phyloP scores from a whole-genome alignment of 2,888 invertebrate genomes.

The Eristalis tenax region DNA sequence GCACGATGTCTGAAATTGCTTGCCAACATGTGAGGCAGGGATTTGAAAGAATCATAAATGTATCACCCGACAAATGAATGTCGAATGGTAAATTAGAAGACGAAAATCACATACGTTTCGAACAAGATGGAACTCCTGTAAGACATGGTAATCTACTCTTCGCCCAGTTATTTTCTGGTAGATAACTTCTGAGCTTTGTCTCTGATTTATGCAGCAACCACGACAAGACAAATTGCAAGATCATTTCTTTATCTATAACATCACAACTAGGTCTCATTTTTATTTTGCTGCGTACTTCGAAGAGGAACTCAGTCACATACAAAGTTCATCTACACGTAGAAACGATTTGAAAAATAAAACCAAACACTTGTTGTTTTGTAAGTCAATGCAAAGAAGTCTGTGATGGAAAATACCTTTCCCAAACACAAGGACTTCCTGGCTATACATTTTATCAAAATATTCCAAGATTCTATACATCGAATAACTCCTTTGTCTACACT shows the following conservation, averaged over 20 bases:
- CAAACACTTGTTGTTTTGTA: neutral
- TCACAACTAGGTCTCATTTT: too few species aligned
- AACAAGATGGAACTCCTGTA: too few species aligned
- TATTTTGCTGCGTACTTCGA: too few species aligned
- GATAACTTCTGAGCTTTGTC: too few species aligned
- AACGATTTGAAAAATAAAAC: neutral
- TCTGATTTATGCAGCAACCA: too few species aligned
- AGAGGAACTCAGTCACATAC: neutral
- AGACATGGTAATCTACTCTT: too few species aligned
- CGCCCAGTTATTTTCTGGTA: too few species aligned
- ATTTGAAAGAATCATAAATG: neutral
- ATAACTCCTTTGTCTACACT: neutral
- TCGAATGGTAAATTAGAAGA: too few species aligned
- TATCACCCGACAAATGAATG: too few species aligned
- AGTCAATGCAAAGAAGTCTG: neutral
- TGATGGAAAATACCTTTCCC: neutral
- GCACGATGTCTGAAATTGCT: neutral
- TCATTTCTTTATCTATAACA: too few species aligned
- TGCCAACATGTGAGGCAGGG: neutral
- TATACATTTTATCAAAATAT: neutral
- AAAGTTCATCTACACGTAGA: neutral
- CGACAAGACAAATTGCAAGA: too few species aligned
- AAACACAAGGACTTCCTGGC: neutral
- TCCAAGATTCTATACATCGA: neutral
- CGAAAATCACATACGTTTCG: too few species aligned